A percentile compares a stretch with the other conserved stretches of the same genome.
Conservation (phyloP, 2,888 invertebrate genomes). For the Chaitophorus viminalis region DNA sequence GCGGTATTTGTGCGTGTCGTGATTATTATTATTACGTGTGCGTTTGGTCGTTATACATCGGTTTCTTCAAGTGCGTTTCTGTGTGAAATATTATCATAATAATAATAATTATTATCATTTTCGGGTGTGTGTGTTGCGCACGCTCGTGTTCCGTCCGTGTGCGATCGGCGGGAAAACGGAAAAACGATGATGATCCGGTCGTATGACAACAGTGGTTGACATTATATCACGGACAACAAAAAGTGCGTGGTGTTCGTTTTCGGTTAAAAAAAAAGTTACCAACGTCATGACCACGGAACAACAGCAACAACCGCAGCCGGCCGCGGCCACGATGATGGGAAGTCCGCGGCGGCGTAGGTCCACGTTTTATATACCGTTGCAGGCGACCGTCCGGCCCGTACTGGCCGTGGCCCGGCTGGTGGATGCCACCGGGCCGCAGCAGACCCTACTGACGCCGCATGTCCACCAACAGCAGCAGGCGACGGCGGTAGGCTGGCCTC, state of each 20-base stretch:
- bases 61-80: too few relatives aligned
- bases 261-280: background rate
- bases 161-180: background rate
- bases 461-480: conserved; percentile 5
- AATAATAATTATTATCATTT: too few relatives aligned
- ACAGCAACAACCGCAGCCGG: conserved; percentile 64
- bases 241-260: too few relatives aligned
- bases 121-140: too few relatives aligned
- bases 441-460: background rate
- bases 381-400: conserved; percentile 68
- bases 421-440: conserved; percentile 66
- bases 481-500: conserved; percentile 10
- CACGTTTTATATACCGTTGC: conserved; percentile 80
- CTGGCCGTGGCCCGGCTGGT: conserved; percentile 67
- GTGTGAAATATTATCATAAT: too few relatives aligned
- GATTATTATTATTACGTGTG: background rate
- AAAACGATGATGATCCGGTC: background rate
- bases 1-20: background rate
- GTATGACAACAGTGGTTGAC: background rate
- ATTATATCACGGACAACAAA: background rate
- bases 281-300: conserved; percentile 26
- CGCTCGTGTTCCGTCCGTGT: too few relatives aligned
- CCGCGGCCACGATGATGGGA: conserved; percentile 67
- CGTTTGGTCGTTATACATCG: too few relatives aligned
- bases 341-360: conserved; percentile 73